Base-by-base conservation (phyloP, 2,888 invertebrate species). In the Elegia similella region DNA sequence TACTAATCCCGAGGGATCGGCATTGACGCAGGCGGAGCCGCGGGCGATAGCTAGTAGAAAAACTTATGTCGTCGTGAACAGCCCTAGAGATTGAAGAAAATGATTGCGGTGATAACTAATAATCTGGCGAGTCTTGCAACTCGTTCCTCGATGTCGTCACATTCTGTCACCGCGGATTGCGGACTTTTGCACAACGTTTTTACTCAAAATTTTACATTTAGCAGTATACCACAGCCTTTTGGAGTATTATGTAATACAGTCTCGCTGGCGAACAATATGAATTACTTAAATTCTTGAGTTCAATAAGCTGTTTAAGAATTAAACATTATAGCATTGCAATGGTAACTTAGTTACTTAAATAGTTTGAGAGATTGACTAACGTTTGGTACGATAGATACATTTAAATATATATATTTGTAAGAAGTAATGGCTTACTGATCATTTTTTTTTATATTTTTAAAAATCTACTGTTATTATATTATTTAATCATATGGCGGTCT, bases 121-220 rank as follows among this genome's bases (percentile, higher is more conserved):
- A 57, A 59, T 59, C 48, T 64, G 56, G 59, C 57, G 56, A 60
- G 50, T 63, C 63, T 69, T 69, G 65, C 60, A 68, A 72, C 67
- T 70, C 65, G 70, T 73, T 74, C 71, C 70, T 68, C 66, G 63
- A 72, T 79, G 75, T 74, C 75, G 74, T 74, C 76, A 80, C 66
- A 59, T n/a, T 68, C 67, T 67, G 73, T 70, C 73, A 69, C 72
- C 64, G 60, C 59, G 59, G 47, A 64, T 80, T 80, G 73, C 72
- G 68, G 65, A 68, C 63, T 63, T 70, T 66, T 64, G 70, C 62
- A 68, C 67, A 67, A 67, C 64, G 53, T 55, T 62, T 64, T 63
- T 57, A 59, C 63, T 44, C 56, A 61, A 60, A 57, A 57, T 56
- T 56, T 59, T 62, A 44, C 43, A 50, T 34, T 50, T 34, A 17